Evolutionary conservation across 1,140 invertebrate species (phyloP).

Genomic region (Lanistes nyassanus): DNA sequence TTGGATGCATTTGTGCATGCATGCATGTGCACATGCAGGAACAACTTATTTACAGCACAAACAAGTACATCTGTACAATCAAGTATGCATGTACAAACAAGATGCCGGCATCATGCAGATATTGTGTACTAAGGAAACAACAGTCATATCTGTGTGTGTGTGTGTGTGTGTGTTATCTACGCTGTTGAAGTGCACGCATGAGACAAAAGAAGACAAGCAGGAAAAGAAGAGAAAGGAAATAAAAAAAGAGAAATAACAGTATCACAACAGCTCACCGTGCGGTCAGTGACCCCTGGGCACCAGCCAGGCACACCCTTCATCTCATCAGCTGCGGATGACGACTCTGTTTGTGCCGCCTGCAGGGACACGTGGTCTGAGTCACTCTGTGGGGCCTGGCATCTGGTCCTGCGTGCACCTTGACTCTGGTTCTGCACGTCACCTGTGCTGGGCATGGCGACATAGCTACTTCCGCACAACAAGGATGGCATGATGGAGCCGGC

Average conservation of each 20-base stretch:
- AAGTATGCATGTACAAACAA: not conserved
- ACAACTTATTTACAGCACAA: too few species aligned
- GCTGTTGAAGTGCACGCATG: not conserved
- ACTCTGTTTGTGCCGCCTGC: too few species aligned
- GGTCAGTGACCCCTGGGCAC: constrained; percentile 21
- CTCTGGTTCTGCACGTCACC: too few species aligned
- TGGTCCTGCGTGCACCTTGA: too few species aligned
- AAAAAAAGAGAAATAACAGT: not conserved
- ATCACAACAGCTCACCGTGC: constrained; percentile 14
- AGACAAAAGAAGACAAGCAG: not conserved
- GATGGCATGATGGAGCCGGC: too few species aligned
- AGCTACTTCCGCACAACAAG: too few species aligned
- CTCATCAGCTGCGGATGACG: not conserved
- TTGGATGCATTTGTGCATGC: too few species aligned
- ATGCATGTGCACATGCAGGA: not conserved
- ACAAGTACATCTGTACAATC: too few species aligned
- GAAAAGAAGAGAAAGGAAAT: not conserved
- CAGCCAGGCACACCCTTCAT: constrained; percentile 22
- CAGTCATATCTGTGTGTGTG: not conserved
- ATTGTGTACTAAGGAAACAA: not conserved
- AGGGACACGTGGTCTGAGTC: too few species aligned
- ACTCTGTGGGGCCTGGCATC: too few species aligned
- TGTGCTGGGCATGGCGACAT: too few species aligned
- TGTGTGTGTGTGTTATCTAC: not conserved
- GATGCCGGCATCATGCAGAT: not conserved